These are phyloP conservation scores for Sandelia bainsii DNA, from an alignment of 2,797 vertebrate species.

Conservation along the genomic window DNA sequence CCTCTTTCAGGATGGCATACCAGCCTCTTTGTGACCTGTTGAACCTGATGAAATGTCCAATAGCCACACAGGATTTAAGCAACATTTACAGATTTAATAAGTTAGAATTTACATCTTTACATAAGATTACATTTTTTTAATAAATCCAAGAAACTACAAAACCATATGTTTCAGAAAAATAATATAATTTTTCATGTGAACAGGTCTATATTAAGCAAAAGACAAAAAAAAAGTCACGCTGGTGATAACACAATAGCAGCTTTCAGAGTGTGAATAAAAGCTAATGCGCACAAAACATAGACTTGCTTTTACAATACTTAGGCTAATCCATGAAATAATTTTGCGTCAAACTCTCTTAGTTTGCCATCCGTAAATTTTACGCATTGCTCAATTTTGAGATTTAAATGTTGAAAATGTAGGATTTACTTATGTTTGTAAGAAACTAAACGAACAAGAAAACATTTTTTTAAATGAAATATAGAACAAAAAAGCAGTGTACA, in stretches of 20 bases:
- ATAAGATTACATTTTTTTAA: conserved; percentile 6
- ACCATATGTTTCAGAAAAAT: conserved; percentile 10
- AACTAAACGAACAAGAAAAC: no score
- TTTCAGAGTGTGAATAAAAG: neutral
- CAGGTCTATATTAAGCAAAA: neutral
- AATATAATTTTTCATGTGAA: conserved; percentile 5
- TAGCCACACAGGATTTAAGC: neutral
- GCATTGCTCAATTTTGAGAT: neutral
- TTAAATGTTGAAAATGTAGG: conserved; percentile 5
- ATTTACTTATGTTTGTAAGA: no score
- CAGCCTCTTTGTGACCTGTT: neutral
- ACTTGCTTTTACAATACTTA: neutral
- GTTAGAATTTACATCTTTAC: conserved; percentile 40
- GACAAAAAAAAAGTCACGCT: neutral
- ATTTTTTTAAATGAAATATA: conserved; percentile 4
- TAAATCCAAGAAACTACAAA: conserved; percentile 21
- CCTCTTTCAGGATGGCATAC: conserved; percentile 39
- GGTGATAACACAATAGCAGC: neutral
- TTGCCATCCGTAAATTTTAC: neutral
- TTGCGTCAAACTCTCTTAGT: neutral
- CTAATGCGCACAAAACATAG: neutral
- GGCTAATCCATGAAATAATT: neutral
- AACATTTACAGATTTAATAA: conserved; percentile 39
- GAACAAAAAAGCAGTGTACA: neutral
- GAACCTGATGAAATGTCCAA: neutral